Percentiles rank a stretch among this genome's conserved stretches.
These are phyloP conservation scores for Actinemys pallida DNA, from an alignment of 2,113 vertebrate genomes.

Conservation along the genomic window DNA sequence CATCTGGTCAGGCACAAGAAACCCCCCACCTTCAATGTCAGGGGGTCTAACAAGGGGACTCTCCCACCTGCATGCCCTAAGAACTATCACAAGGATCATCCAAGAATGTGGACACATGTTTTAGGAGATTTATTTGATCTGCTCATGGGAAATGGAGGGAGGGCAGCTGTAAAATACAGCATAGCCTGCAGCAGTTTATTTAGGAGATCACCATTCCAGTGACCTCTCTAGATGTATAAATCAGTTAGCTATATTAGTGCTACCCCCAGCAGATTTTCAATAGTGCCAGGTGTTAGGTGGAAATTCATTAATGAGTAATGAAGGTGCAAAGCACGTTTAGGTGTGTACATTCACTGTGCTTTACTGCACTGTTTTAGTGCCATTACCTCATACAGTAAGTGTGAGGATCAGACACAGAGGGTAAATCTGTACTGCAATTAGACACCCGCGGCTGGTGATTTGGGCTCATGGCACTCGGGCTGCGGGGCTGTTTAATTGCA, in stretches of 20 bases:
- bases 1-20: too few relatives aligned
- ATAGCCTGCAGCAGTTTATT: neutral
- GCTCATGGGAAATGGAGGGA: neutral
- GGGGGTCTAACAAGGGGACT: too few relatives aligned
- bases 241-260: neutral
- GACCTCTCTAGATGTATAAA: neutral
- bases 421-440: neutral
- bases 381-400: neutral
- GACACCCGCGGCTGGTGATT: neutral
- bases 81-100: neutral
- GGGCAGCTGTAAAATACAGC: neutral
- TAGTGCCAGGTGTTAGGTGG: neutral
- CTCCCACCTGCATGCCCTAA: too few relatives aligned
- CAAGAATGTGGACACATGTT: neutral
- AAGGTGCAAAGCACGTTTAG: neutral
- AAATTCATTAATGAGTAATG: neutral
- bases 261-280: neutral
- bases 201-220: neutral
- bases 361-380: neutral
- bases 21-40: too few relatives aligned
- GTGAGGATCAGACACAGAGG: neutral
- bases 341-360: fast-evolving
- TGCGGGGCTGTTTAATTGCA: neutral
- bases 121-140: neutral
- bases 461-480: neutral